Evolutionary conservation across 2,113 vertebrate species (phyloP), one percentile per base, ranked within the genome.

Genomic region (Aptenodytes patagonicus): DNA sequence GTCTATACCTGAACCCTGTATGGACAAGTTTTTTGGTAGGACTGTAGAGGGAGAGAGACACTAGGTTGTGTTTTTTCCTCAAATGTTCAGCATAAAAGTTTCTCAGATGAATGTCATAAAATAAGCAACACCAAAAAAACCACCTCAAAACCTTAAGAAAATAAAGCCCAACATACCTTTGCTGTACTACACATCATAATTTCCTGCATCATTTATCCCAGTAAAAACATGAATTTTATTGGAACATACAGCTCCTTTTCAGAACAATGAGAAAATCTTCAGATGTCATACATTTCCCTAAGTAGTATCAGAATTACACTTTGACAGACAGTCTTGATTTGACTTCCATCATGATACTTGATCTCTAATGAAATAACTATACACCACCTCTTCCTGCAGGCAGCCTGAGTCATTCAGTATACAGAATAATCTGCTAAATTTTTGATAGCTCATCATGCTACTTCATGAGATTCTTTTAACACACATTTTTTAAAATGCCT

Each of bases 121-220:
- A 49, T 4, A 83, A 61, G 19, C 16, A 68, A 42, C 11, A 44
- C 1, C 3, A 44, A 36, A 57, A 73, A 55, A 20, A 0, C 0
- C 18, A 46, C 14, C 21, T 72, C 81, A 89, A 76, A 76, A 52
- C 3, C 7, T 58, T 31, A 57, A 46, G 28, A 49, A 34, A 54
- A 77, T 3, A 77, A 42, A 60, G 9, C 10, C 17, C 28, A 77
- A 47, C 7, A 54, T 7, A 32, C 6, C 16, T n/a, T 38, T 2
- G 1, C 31, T 58, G 29, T 31, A 34, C 32, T 31, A 69, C 12
- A 29, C 9, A 6, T 24, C 13, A 32, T n/a, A 65, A 28, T 21
- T 32, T 17, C 4, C 12, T 13, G 13, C 3, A 8, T 40, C 6
- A 49, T 31, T 86, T 86, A 36, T 9, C 12, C 25, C 21, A 71